Conservation (phyloP, 2,888 invertebrate species). For the Eristalis tenax region DNA sequence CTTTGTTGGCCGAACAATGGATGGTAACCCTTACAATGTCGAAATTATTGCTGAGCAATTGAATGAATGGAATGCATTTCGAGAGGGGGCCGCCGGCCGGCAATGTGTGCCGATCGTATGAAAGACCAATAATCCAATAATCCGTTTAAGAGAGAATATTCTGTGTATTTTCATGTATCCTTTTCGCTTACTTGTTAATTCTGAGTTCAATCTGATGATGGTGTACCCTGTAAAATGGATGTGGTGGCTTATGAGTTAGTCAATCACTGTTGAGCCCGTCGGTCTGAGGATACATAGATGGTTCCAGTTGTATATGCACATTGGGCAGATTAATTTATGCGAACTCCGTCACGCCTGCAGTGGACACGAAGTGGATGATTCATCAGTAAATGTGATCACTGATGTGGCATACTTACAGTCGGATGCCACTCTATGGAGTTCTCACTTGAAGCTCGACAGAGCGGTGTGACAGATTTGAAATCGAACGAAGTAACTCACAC, state of each 20-base stretch:
- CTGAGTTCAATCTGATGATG: not conserved
- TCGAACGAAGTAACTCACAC: too few relatives aligned
- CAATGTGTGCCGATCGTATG: not conserved
- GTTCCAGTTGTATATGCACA: too few relatives aligned
- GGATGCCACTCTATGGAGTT: too few relatives aligned
- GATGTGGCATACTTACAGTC: too few relatives aligned
- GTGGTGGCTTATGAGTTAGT: not conserved
- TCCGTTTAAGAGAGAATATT: not conserved
- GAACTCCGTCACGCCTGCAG: too few relatives aligned
- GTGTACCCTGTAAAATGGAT: not conserved
- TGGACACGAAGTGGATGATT: too few relatives aligned
- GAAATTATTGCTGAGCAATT: slow-evolving; percentile 5
- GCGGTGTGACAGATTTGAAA: too few relatives aligned
- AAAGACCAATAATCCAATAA: slow-evolving; percentile 16
- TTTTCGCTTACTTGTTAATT: not conserved
- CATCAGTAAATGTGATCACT: too few relatives aligned
- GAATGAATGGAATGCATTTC: slow-evolving; percentile 5
- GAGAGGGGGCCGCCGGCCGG: not conserved
- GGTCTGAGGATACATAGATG: not conserved
- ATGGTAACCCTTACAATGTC: not conserved
- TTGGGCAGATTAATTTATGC: too few relatives aligned
- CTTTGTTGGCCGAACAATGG: not conserved
- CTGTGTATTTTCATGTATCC: not conserved
- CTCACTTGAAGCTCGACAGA: too few relatives aligned
- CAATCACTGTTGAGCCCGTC: not conserved